Evolutionary conservation across 2,113 vertebrate genomes (phyloP).

Genomic region (Hippolais icterina): DNA sequence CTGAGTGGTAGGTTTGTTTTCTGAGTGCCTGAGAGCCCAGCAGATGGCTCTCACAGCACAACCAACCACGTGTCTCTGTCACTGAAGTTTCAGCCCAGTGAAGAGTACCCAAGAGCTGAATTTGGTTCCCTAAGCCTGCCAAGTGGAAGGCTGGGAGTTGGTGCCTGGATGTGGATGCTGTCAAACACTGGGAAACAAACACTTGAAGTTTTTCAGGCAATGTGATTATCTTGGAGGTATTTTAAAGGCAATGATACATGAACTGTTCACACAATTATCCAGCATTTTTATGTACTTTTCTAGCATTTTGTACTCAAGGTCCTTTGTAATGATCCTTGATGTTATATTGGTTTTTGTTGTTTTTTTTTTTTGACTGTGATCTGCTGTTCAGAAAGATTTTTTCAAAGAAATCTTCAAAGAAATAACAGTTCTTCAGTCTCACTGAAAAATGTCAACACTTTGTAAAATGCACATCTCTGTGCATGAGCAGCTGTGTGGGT

Average conservation of each 20-base stretch:
- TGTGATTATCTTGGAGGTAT: background rate
- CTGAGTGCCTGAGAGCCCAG: background rate
- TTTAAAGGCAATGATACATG: background rate
- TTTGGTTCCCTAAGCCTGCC: background rate
- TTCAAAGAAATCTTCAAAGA: background rate
- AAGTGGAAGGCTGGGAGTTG: background rate
- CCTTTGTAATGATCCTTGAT: background rate
- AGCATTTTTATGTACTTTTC: background rate
- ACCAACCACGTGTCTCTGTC: background rate
- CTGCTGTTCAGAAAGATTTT: background rate
- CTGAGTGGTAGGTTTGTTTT: background rate
- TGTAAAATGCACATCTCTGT: background rate
- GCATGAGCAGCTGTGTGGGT: fast-evolving
- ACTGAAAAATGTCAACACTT: background rate
- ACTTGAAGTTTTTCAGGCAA: background rate
- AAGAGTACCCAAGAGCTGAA: background rate
- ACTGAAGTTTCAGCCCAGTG: background rate
- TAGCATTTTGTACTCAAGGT: background rate
- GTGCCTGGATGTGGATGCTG: background rate
- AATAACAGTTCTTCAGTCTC: background rate
- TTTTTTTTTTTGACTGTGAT: background rate
- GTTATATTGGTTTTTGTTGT: background rate
- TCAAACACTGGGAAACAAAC: background rate
- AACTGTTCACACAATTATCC: background rate
- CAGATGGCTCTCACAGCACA: background rate